Percentiles rank a stretch among this genome's conserved stretches.
Evolutionary conservation across 2,888 invertebrate species (phyloP).

Genomic region (Microplitis manilae): DNA sequence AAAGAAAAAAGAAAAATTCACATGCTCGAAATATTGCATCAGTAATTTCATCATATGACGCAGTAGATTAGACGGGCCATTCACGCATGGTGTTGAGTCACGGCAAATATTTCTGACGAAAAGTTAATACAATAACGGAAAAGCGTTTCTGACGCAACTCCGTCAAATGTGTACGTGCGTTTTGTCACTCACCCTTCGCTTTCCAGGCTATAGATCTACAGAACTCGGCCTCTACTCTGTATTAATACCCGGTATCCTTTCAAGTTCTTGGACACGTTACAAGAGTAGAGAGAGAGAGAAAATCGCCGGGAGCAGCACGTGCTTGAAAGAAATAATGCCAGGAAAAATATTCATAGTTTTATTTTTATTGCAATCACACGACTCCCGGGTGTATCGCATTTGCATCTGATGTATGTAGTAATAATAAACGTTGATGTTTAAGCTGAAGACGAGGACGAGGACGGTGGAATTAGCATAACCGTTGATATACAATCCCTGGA

Average conservation of each 20-base stretch:
- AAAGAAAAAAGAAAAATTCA: background rate
- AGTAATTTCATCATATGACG: background rate
- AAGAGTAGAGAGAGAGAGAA: background rate
- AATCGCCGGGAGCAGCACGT: slow-evolving; percentile 21
- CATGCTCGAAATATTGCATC: background rate
- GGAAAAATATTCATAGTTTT: slow-evolving; percentile 18
- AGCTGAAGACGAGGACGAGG: slow-evolving; percentile 21
- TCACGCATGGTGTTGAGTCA: background rate
- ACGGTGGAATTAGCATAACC: slow-evolving; percentile 51
- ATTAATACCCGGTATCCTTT: background rate
- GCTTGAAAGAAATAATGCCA: slow-evolving; percentile 5
- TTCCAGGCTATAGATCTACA: background rate
- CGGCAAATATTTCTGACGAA: background rate
- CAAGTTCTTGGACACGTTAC: no score
- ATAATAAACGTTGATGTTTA: slow-evolving; percentile 41
- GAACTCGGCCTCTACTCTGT: background rate
- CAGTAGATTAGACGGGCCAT: background rate
- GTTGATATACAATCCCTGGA: slow-evolving; percentile 24
- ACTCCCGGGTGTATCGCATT: slow-evolving; percentile 27
- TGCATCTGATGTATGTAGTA: slow-evolving; percentile 34
- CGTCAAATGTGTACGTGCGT: background rate
- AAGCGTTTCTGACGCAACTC: background rate
- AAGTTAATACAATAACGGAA: background rate
- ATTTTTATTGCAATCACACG: slow-evolving; percentile 27
- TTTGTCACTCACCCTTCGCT: background rate